phyloP scores from a whole-genome alignment of 2,888 invertebrate genomes.

The Hoplodrina ambigua region DNA sequence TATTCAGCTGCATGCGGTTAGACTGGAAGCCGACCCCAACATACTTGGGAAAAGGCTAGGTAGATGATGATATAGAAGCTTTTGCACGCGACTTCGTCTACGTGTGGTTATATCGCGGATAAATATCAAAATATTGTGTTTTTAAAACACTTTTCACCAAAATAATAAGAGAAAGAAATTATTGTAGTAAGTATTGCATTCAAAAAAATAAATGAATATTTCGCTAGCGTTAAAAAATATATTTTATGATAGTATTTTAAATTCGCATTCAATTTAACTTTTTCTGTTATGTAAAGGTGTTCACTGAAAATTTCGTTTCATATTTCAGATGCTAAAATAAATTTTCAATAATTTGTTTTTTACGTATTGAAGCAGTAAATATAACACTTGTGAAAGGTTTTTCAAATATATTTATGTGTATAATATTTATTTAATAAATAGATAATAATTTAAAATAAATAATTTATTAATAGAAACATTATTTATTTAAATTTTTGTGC shows the following conservation, averaged over 20 bases:
- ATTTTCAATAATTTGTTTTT: neutral
- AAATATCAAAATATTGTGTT: neutral
- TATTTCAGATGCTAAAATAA: conserved; percentile 5
- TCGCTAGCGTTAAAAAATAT: conserved; percentile 1
- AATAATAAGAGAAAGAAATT: neutral
- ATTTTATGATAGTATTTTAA: neutral
- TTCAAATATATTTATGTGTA: no score
- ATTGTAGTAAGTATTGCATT: conserved; percentile 2
- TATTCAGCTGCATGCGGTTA: no score
- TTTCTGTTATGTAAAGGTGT: conserved; percentile 7
- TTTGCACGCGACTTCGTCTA: no score
- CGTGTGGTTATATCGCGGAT: no score
- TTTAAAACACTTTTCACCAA: neutral
- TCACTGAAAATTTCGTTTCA: neutral
- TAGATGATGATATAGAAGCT: no score
- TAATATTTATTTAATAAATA: no score
- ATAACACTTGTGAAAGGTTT: no score
- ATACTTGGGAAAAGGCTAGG: no score
- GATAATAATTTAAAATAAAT: no score
- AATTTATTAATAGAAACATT: no score
- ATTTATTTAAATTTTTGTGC: no score
- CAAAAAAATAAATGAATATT: conserved; percentile 24
- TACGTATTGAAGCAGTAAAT: neutral
- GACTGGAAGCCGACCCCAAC: no score
- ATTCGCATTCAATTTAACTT: conserved; percentile 3